These are phyloP conservation scores for Drosophila neonasuta DNA, from an alignment of 2,888 invertebrate genomes.

Conservation along the genomic window DNA sequence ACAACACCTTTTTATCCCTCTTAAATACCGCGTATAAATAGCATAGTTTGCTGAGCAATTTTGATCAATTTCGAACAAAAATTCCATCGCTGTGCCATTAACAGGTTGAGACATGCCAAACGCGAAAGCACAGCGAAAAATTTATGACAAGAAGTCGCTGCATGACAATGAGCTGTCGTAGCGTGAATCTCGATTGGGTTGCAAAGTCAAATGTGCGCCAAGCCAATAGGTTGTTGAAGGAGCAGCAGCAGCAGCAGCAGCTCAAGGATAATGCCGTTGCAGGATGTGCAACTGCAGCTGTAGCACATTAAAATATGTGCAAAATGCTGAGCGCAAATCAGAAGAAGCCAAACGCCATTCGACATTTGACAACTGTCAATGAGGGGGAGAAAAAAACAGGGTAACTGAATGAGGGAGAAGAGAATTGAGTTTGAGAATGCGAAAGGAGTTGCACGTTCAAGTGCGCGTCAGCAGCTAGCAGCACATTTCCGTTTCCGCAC, in stretches of 20 bases:
- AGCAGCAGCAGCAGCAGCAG: background rate
- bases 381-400: constrained; percentile 7
- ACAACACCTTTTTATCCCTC: too few species aligned
- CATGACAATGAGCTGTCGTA: constrained; percentile 61
- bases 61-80: constrained; percentile 16
- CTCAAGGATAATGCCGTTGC: constrained; percentile 37
- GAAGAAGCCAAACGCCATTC: constrained; percentile 47
- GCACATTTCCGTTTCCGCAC: constrained; percentile 77
- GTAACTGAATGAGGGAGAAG: background rate
- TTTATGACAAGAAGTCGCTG: constrained; percentile 60
- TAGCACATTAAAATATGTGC: constrained; percentile 67
- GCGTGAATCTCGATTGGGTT: constrained; percentile 16
- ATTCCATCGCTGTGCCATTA: constrained; percentile 26
- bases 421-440: background rate
- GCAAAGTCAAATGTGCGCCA: constrained; percentile 57
- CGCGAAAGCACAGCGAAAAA: constrained; percentile 41
- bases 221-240: constrained; percentile 39
- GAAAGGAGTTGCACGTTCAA: constrained; percentile 59
- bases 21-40: background rate
- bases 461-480: constrained; percentile 67
- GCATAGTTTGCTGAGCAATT: constrained; percentile 8
- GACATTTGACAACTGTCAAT: constrained; percentile 75
- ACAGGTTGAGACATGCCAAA: constrained; percentile 47
- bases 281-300: constrained; percentile 44
- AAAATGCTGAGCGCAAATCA: constrained; percentile 35